Percentiles rank a stretch among this genome's conserved stretches.
Evolutionary conservation across 2,113 vertebrate species (phyloP).

Genomic region (Elephantulus edwardii): DNA sequence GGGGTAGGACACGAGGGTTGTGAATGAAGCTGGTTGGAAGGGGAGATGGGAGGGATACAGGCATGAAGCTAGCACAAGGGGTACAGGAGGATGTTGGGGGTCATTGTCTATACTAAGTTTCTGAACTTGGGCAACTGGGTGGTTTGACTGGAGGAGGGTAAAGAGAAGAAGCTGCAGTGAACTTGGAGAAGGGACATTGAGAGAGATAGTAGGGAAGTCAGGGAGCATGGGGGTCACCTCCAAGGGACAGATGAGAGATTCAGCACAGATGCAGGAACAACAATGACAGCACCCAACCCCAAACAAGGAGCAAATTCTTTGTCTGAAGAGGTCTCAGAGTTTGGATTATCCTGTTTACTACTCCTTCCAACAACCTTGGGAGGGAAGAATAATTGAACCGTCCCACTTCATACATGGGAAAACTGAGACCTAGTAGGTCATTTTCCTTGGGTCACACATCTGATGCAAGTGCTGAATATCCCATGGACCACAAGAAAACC

Average conservation of each 20-base stretch:
- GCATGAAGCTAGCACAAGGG: not conserved
- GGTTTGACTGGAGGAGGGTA: not conserved
- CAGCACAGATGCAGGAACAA: not conserved
- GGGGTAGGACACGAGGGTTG: not conserved
- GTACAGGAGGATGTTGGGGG: no score
- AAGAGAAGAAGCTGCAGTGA: not conserved
- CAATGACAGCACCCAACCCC: fast-evolving
- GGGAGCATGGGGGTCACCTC: not conserved
- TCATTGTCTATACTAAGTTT: no score
- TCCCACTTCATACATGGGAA: not conserved
- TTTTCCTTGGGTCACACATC: no score
- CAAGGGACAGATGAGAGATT: not conserved
- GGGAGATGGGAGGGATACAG: not conserved
- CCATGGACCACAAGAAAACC: no score
- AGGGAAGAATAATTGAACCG: no score
- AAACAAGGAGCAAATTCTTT: no score
- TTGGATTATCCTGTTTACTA: not conserved
- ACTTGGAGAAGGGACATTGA: not conserved
- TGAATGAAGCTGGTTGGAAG: no score
- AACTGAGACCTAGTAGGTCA: no score
- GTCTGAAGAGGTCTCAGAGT: not conserved
- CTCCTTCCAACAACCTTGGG: not conserved
- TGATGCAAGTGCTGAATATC: no score
- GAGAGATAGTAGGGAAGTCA: not conserved
- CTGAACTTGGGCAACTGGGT: not conserved